These are phyloP conservation scores for Chaetogeoica ovagalla DNA, from an alignment of 2,888 invertebrate genomes.

Conservation along the genomic window DNA sequence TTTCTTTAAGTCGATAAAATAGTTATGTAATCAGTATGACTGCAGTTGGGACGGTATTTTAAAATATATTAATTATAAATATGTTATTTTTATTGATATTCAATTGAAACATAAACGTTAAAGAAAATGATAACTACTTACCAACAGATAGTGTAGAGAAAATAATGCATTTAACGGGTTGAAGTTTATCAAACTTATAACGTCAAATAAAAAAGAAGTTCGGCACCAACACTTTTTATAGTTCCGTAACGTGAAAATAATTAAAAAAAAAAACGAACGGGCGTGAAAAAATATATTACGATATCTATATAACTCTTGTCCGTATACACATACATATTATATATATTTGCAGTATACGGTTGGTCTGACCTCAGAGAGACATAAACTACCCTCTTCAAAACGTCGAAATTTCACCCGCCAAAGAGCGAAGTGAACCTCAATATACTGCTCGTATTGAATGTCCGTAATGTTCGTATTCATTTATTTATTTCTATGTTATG, in stretches of 20 bases:
- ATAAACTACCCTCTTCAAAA: slow-evolving; percentile 45
- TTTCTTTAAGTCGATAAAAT: too few relatives aligned
- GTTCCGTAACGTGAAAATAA: slow-evolving; percentile 10
- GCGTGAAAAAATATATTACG: slow-evolving; percentile 30
- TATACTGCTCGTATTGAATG: slow-evolving; percentile 31
- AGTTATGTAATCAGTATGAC: too few relatives aligned
- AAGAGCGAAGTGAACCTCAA: slow-evolving; percentile 27
- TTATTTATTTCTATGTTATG: not conserved
- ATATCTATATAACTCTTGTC: slow-evolving; percentile 24
- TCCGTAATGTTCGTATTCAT: not conserved
- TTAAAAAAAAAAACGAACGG: not conserved
- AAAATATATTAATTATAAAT: too few relatives aligned
- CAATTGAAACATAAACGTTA: too few relatives aligned
- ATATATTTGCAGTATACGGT: not conserved
- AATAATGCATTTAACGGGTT: too few relatives aligned
- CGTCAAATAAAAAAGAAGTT: not conserved
- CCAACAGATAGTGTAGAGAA: too few relatives aligned
- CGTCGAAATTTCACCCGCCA: slow-evolving; percentile 14
- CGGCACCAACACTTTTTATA: not conserved
- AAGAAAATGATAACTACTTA: too few relatives aligned
- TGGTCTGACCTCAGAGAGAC: slow-evolving; percentile 4
- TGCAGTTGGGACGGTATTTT: too few relatives aligned
- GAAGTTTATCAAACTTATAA: too few relatives aligned
- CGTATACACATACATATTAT: slow-evolving; percentile 7
- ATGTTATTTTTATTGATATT: too few relatives aligned